phyloP scores from a whole-genome alignment of 2,888 invertebrate genomes.

The Pachydiplax longipennis region DNA sequence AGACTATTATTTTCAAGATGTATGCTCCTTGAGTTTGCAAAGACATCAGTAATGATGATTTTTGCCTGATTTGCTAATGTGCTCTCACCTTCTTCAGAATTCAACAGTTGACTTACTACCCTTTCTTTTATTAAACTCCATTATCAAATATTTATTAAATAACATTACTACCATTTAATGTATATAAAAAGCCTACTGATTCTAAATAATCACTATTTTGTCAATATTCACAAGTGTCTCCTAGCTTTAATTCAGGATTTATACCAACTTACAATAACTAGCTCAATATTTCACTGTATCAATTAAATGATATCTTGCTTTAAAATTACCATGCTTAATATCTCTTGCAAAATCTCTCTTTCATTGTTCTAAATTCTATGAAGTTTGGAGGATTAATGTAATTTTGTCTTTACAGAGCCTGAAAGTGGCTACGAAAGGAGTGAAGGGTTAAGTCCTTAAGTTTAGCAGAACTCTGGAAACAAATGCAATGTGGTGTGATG shows the following conservation, averaged over 20 bases:
- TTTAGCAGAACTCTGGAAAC: neutral
- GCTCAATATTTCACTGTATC: no score
- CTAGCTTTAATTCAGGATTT: no score
- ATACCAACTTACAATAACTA: no score
- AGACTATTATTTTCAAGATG: no score
- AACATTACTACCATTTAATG: no score
- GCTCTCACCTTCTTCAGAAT: neutral
- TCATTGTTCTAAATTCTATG: neutral
- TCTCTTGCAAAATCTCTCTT: no score
- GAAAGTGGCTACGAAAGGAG: neutral
- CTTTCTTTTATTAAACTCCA: neutral
- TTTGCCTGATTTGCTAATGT: neutral
- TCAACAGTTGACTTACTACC: neutral
- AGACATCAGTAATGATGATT: neutral
- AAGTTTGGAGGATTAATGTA: neutral
- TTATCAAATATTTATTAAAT: neutral
- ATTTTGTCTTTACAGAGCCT: neutral
- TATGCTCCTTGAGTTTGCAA: no score
- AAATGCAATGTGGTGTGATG: neutral
- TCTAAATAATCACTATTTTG: no score
- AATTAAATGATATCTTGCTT: neutral
- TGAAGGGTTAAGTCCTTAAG: neutral
- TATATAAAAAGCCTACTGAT: no score
- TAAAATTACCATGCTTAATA: neutral
- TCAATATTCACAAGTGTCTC: no score